Evolutionary conservation across 2,888 invertebrate species (phyloP), one percentile per base, ranked within the genome.

Genomic region (Perithous albicinctus): DNA sequence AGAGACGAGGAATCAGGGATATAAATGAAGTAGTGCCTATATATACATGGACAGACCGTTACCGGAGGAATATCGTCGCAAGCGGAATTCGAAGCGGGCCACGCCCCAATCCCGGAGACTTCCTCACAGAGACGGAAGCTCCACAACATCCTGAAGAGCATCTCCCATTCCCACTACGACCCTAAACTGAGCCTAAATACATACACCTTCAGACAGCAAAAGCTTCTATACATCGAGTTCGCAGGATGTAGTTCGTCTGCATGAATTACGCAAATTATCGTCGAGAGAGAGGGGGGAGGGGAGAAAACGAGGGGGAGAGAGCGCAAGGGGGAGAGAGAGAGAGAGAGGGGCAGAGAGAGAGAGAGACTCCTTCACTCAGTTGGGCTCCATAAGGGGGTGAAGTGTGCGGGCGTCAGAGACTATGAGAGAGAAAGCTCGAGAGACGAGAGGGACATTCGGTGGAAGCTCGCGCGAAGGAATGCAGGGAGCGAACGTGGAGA

Each of bases 401-500:
- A 70, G 59, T 54, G n/a, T 51, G 29, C 59, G 18, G 43, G 66
- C 56, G 67, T 35, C 59, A 54, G 69, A 56, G 77, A 38, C 64
- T 29, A 56, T 10, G 56, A 10, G 23, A 35, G 48, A 32, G 23
- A 35, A 56, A 12, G 18, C 26, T 23, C 7, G 64, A 46, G 72
- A 76, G 77, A 10, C 7, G 72, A 43, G 59, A 51, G 48, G 46
- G 72, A 61, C 61, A 72, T 10, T 59, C 48, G 61, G 41, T 75
- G 38, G 54, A 38, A 48, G 82, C 67, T 48, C 29, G 78, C 79
- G 79, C 67, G 82, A 81, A 77, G 75, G 67, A 76, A 66, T 51
- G 38, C 54, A 48, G 23, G 15, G 72, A 78, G 81, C 61, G 80
- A 84, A 79, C 73, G 88, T 86, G 86, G 88, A 88, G 90, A 88